Base-by-base conservation (phyloP, 2,888 invertebrate genomes). In the Scaptomyza tumidula region DNA sequence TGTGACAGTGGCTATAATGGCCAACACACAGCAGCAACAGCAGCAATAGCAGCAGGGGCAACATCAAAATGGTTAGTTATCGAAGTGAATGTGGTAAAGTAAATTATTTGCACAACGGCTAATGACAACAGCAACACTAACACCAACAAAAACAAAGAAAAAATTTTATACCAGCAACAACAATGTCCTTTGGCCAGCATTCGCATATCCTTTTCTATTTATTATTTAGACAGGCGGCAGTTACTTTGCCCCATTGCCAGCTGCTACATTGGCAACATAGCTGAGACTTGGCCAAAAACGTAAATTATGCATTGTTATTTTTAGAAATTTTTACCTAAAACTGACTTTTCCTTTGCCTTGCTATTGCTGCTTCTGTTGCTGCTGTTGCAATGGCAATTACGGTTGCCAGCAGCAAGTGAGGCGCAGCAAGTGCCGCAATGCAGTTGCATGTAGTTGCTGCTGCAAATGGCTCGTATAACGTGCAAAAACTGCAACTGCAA, bases 21-120 rank as follows among this genome's bases (percentile, higher is more conserved):
- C 72, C 61, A 64, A 60, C 67, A 69, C 72, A 50, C 31, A 60
- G 16, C 70, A 69, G 70, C 57, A 86, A 52, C 71, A 81, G 71
- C 77, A 80, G 71, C 75, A 86, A 4, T 70, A 45, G 66, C 69
- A 72, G 80, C 70, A 69, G 78, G 59, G 83, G 55, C 75, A 81
- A 80, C 74, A 83, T 77, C 86, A 86, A 75, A 86, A 88, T 86
- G 88, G 88, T 84, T 88, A 84, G 83, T 80, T 88, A 88, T 84
- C 82, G 83, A 82, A 80, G 86, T 77, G 75, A 87, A 87, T 86
- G 89, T 89, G 88, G 89, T 80, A 74, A 78, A 87, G 88, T 89
- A 86, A 87, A 88, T 86, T 86, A 86, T 86, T 86, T 86, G 87
- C 77, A 88, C 85, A 88, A 81, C 87, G 77, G 89, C 85, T 85